These are phyloP conservation scores for Macropis europaea DNA, from an alignment of 2,888 invertebrate species.

Conservation along the genomic window DNA sequence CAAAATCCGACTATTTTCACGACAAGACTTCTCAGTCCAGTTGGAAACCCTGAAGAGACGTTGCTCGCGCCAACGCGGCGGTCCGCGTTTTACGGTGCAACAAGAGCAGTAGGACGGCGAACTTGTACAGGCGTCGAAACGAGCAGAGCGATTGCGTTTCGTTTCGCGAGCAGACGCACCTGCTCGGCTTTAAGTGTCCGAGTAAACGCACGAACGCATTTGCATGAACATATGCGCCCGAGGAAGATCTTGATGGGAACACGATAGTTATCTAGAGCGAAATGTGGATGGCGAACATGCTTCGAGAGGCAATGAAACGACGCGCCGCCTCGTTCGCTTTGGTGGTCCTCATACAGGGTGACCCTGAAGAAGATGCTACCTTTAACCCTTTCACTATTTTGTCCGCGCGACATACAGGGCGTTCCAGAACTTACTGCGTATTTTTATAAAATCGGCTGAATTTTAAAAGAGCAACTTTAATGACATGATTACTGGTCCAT, in stretches of 20 bases:
- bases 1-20: slow-evolving; percentile 27
- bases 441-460: too few species aligned
- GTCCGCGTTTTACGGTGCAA: slow-evolving; percentile 28
- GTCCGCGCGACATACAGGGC: too few species aligned
- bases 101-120: not conserved
- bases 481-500: too few species aligned
- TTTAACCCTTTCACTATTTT: too few species aligned
- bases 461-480: too few species aligned
- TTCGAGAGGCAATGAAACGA: slow-evolving; percentile 26
- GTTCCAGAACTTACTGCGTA: too few species aligned
- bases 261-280: slow-evolving; percentile 53
- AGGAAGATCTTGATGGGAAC: slow-evolving; percentile 49
- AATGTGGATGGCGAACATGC: slow-evolving; percentile 39
- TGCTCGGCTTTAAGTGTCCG: slow-evolving; percentile 41
- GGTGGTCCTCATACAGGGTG: slow-evolving; percentile 26
- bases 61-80: too few species aligned
- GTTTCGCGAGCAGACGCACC: slow-evolving; percentile 50
- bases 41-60: too few species aligned
- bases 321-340: not conserved
- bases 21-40: slow-evolving; percentile 7
- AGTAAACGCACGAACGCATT: slow-evolving; percentile 36
- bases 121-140: not conserved
- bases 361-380: too few species aligned
- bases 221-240: slow-evolving; percentile 48
- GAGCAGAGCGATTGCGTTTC: slow-evolving; percentile 2